Conservation (phyloP, 2,888 invertebrate species). For the Drosophila vallismaia region DNA sequence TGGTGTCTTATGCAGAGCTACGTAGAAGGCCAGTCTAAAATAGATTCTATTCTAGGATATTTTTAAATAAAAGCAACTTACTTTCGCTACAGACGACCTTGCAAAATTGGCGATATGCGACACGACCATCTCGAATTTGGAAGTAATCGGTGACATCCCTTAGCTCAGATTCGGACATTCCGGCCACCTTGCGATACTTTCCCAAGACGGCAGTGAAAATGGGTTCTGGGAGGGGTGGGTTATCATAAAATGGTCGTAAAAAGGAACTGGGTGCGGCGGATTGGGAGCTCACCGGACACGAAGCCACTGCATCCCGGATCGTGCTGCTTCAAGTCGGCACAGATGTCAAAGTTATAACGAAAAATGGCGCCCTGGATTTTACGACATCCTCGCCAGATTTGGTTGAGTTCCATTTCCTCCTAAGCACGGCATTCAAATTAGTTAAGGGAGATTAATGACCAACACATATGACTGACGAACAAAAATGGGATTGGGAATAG, state of each 20-base stretch:
- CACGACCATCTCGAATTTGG: slow-evolving; percentile 90
- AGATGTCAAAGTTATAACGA: slow-evolving; percentile 89
- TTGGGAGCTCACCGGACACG: slow-evolving; percentile 86
- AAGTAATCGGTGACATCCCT: slow-evolving; percentile 91
- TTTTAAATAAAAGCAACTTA: slow-evolving; percentile 44
- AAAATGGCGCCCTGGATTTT: slow-evolving; percentile 91
- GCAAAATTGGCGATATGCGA: slow-evolving; percentile 90
- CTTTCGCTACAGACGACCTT: slow-evolving; percentile 86
- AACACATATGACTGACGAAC: slow-evolving; percentile 4
- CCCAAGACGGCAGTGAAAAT: slow-evolving; percentile 89
- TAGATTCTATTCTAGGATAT: neutral
- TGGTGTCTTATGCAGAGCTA: slow-evolving; percentile 61
- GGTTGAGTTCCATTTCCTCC: slow-evolving; percentile 84
- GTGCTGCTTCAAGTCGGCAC: slow-evolving; percentile 88
- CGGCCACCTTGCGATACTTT: slow-evolving; percentile 87
- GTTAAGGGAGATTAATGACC: slow-evolving; percentile 38
- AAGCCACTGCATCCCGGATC: slow-evolving; percentile 89
- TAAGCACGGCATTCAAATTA: slow-evolving; percentile 35
- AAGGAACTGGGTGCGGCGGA: slow-evolving; percentile 11
- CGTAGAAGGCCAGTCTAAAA: neutral
- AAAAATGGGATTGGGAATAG: neutral
- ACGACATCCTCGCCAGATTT: slow-evolving; percentile 92
- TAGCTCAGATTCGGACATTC: slow-evolving; percentile 89
- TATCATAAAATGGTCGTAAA: slow-evolving; percentile 45
- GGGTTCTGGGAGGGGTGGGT: slow-evolving; percentile 85